These are phyloP conservation scores for Anser cygnoides DNA, from an alignment of 2,113 vertebrate genomes.

Conservation along the genomic window DNA sequence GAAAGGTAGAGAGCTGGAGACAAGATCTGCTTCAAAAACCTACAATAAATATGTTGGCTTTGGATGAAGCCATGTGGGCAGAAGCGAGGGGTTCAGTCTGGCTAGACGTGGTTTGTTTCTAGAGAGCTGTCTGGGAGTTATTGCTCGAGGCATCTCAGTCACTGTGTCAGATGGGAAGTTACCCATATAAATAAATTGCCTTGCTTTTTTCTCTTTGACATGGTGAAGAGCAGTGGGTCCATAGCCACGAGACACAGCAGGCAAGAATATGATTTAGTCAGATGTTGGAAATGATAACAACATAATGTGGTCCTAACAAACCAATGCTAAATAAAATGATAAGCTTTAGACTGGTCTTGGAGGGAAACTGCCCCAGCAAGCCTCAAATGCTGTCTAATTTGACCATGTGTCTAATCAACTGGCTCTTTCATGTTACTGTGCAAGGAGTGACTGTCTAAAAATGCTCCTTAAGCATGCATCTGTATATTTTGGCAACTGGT, in stretches of 20 bases:
- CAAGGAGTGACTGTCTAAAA: neutral
- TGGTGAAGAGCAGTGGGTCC: neutral
- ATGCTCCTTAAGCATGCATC: neutral
- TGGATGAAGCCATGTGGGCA: neutral
- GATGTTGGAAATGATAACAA: neutral
- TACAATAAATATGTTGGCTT: neutral
- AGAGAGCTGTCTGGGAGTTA: neutral
- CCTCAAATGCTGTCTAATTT: slow-evolving; percentile 8
- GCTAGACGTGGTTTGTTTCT: neutral
- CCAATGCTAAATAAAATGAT: neutral
- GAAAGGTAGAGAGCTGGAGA: neutral
- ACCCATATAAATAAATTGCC: neutral
- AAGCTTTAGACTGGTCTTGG: neutral
- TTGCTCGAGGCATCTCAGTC: neutral
- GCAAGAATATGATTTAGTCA: neutral
- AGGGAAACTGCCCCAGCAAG: slow-evolving; percentile 20
- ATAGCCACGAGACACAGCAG: neutral
- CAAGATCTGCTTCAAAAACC: neutral
- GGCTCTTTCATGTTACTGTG: neutral
- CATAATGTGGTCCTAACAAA: neutral
- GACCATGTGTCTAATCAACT: slow-evolving; percentile 23
- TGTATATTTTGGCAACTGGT: neutral
- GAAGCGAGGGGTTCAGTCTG: neutral
- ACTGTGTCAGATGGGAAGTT: neutral
- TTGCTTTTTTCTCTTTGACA: neutral